phyloP scores from a whole-genome alignment of 2,888 invertebrate species.

The Aricia artaxerxes region DNA sequence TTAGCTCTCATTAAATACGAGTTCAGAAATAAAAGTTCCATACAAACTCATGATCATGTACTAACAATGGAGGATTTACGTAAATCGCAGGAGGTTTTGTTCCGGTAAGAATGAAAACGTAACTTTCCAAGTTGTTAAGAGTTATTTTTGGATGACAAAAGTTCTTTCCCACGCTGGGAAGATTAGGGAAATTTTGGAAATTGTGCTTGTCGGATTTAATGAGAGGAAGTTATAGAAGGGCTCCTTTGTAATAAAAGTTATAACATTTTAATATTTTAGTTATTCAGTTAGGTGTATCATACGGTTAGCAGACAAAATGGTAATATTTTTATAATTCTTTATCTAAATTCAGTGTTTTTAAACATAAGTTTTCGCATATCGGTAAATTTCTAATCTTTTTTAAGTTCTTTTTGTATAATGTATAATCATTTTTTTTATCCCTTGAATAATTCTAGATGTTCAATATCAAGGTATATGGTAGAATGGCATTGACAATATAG shows the following conservation, averaged over 20 bases:
- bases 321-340: too few relatives aligned
- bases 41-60: not conserved
- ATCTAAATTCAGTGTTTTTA: too few relatives aligned
- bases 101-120: not conserved
- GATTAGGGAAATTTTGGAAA: not conserved
- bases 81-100: not conserved
- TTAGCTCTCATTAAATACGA: not conserved
- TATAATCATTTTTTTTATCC: too few relatives aligned
- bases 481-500: not conserved
- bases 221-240: conserved; percentile 5
- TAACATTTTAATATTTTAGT: not conserved
- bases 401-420: too few relatives aligned
- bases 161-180: conserved; percentile 6
- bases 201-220: not conserved
- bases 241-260: conserved; percentile 5
- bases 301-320: too few relatives aligned
- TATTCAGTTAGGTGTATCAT: not conserved
- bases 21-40: not conserved
- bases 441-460: not conserved
- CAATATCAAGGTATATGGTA: not conserved
- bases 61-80: not conserved
- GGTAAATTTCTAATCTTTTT: too few relatives aligned
- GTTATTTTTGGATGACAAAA: conserved; percentile 19
- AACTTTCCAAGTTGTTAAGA: conserved; percentile 11
- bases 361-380: too few relatives aligned